Evolutionary conservation across 2,797 vertebrate species (phyloP).

Genomic region (Benthosema pterotum): DNA sequence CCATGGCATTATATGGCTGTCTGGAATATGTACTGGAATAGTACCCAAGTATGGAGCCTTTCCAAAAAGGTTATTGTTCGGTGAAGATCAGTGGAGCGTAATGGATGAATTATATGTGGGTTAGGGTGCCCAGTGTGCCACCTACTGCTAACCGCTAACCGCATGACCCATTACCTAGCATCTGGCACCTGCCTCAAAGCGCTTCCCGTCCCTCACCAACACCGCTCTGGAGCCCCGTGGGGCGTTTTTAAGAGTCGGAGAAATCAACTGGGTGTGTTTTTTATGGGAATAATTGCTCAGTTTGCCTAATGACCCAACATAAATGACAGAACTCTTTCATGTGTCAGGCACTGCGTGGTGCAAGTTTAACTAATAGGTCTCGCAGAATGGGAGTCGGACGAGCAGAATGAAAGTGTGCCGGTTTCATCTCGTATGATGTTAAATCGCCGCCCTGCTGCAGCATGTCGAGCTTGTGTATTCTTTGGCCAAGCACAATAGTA

Average conservation of each 20-base stretch:
- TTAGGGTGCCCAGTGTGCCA: constrained; percentile 44
- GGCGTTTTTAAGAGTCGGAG: constrained; percentile 36
- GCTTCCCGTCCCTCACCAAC: constrained; percentile 25
- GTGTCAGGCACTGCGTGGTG: constrained; percentile 3
- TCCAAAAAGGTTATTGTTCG: constrained; percentile 20
- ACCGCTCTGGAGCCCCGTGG: constrained; percentile 22
- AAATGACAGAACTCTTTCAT: constrained; percentile 31
- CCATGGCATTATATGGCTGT: constrained; percentile 32
- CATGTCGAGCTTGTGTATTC: too few species aligned
- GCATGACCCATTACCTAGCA: constrained; percentile 41
- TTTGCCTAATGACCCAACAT: constrained; percentile 29
- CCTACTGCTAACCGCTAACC: constrained; percentile 36
- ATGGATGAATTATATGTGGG: constrained; percentile 18
- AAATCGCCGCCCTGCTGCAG: too few species aligned
- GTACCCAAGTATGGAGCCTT: constrained; percentile 32
- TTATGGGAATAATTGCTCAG: constrained; percentile 43
- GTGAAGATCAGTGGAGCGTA: constrained; percentile 22
- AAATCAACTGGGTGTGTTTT: constrained; percentile 31
- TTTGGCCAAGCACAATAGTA: too few species aligned
- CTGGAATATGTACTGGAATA: constrained; percentile 8
- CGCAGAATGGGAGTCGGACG: constrained; percentile 10
- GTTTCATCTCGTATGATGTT: constrained; percentile 21
- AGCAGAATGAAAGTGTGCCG: constrained; percentile 9
- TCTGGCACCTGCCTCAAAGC: constrained; percentile 48
- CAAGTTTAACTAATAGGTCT: constrained; percentile 23